These are phyloP conservation scores for Pempheris klunzingeri DNA, from an alignment of 2,797 vertebrate species.

Conservation along the genomic window DNA sequence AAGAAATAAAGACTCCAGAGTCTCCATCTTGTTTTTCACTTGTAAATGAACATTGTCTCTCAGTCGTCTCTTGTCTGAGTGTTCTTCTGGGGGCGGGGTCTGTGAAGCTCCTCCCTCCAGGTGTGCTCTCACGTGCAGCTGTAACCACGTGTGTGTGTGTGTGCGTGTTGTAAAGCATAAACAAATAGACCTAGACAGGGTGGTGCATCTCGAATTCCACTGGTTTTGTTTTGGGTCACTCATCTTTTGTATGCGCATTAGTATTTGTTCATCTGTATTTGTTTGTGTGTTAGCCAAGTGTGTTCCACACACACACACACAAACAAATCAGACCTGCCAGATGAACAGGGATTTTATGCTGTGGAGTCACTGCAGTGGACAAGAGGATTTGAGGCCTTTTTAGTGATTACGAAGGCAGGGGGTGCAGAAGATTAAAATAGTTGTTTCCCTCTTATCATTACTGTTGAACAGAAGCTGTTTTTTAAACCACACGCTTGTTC, in stretches of 20 bases:
- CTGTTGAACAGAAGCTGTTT: constrained; percentile 17
- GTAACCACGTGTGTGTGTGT: constrained; percentile 15
- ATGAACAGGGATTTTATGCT: constrained; percentile 17
- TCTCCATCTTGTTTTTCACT: constrained; percentile 26
- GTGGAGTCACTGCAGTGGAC: constrained; percentile 21
- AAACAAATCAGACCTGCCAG: constrained; percentile 13
- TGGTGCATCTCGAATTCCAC: constrained; percentile 15
- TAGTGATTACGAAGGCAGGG: constrained; percentile 42
- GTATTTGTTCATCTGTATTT: background rate
- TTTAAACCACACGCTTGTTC: background rate
- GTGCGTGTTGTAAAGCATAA: background rate
- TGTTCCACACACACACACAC: background rate
- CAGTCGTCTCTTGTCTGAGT: background rate
- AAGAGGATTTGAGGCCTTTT: constrained; percentile 54
- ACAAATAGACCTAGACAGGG: constrained; percentile 17
- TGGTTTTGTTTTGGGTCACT: constrained; percentile 26
- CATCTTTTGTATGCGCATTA: background rate
- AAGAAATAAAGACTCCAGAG: constrained; percentile 1
- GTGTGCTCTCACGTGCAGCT: constrained; percentile 42
- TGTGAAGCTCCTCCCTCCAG: constrained; percentile 49
- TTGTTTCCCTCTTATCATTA: constrained; percentile 23
- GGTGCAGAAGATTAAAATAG: constrained; percentile 47
- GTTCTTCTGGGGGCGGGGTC: background rate
- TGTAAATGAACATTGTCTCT: background rate
- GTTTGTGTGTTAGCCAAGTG: constrained; percentile 26